phyloP scores from a whole-genome alignment of 2,888 invertebrate species.

The Tipula unca region DNA sequence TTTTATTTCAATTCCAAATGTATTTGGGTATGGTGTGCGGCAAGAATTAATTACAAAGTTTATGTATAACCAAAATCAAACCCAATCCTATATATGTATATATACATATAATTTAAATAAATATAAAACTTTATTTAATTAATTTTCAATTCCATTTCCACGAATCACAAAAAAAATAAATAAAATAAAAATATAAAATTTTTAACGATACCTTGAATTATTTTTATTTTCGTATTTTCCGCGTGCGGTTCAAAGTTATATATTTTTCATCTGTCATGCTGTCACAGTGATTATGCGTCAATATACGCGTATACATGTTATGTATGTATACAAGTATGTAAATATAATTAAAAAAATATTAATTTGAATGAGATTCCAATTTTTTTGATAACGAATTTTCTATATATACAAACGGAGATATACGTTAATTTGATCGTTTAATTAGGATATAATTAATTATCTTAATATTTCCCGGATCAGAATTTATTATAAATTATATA shows the following conservation, averaged over 20 bases:
- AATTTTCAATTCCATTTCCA: background rate
- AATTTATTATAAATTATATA: background rate
- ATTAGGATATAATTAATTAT: background rate
- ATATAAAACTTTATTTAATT: background rate
- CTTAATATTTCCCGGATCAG: background rate
- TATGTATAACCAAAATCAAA: background rate
- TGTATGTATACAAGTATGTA: background rate
- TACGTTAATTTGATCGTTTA: background rate
- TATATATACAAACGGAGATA: too few species aligned
- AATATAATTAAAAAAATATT: background rate
- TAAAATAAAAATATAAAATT: too few species aligned
- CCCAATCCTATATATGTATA: background rate
- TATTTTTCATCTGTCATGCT: background rate
- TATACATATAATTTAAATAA: background rate
- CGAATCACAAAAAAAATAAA: background rate
- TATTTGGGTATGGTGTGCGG: background rate
- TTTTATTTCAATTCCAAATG: background rate
- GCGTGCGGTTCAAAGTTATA: background rate
- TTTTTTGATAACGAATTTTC: background rate
- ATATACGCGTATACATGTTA: background rate
- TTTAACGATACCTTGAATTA: background rate
- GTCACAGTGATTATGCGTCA: background rate
- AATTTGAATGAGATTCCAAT: background rate
- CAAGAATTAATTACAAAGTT: background rate
- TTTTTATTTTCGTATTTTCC: background rate